A percentile compares a stretch with the other conserved stretches of the same genome.
Evolutionary conservation across 53 echinoderm and acorn worm species (phyloP).

Genomic region (Henricia sp.): DNA sequence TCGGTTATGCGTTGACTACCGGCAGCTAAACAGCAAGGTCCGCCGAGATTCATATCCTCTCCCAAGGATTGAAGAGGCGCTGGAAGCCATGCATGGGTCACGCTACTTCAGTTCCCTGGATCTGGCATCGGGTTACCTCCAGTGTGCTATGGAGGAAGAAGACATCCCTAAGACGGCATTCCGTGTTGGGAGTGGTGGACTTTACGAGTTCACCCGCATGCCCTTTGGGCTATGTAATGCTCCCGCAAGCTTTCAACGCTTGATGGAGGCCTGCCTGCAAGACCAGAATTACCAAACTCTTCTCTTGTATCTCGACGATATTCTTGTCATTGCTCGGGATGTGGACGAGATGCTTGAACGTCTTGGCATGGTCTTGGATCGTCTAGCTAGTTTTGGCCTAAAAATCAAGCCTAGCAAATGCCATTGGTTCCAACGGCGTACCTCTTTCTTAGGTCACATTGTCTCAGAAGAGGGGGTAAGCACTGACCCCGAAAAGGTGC

Average conservation of each 20-base stretch:
- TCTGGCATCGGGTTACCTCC: slow-evolving; percentile 74
- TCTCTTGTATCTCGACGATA: slow-evolving; percentile 32
- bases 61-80: slow-evolving; percentile 71
- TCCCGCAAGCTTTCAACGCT: slow-evolving; percentile 41
- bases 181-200: slow-evolving; percentile 47
- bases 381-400: background rate
- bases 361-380: slow-evolving; percentile 1
- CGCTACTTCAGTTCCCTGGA: slow-evolving; percentile 80
- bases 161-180: slow-evolving; percentile 77
- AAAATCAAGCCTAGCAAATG: slow-evolving; percentile 46
- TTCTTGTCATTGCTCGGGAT: background rate
- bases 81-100: slow-evolving; percentile 67
- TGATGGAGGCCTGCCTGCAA: slow-evolving; percentile 30
- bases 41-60: slow-evolving; percentile 76
- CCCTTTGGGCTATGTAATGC: slow-evolving; percentile 61
- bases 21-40: slow-evolving; percentile 60
- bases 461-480: slow-evolving; percentile 27
- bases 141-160: slow-evolving; percentile 54
- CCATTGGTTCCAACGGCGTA: background rate
- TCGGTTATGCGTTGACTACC: slow-evolving; percentile 61
- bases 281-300: slow-evolving; percentile 51
- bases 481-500: slow-evolving; percentile 35
- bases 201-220: slow-evolving; percentile 51
- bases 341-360: slow-evolving; percentile 15
- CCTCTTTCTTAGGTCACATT: slow-evolving; percentile 20